Percentiles rank a stretch among this genome's conserved stretches.
Conservation (phyloP, 2,888 invertebrate genomes). For the Tromatobia lineatoria region DNA sequence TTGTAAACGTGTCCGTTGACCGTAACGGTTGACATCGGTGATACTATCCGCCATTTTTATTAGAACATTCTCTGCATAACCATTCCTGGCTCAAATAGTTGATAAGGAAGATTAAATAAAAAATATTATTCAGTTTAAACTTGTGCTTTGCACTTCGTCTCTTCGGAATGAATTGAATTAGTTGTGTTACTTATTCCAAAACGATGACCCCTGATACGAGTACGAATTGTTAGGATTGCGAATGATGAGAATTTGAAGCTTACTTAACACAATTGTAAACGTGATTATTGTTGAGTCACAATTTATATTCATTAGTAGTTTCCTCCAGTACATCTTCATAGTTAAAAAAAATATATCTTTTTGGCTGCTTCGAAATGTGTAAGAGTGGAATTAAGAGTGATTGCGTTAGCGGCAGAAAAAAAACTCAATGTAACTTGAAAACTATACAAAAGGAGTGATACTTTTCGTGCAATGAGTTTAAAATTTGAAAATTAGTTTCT, state of each 20-base stretch:
- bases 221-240: too few relatives aligned
- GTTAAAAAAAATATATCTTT: too few relatives aligned
- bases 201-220: background rate
- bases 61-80: background rate
- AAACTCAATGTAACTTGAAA: too few relatives aligned
- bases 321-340: background rate
- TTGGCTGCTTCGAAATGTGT: too few relatives aligned
- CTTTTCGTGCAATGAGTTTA: background rate
- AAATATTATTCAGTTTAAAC: background rate
- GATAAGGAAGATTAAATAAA: slow-evolving; percentile 15
- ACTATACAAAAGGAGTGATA: background rate
- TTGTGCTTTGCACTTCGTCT: background rate
- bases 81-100: slow-evolving; percentile 27
- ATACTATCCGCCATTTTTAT: slow-evolving; percentile 13
- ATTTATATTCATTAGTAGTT: background rate
- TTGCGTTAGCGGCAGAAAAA: too few relatives aligned
- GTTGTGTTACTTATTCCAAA: background rate
- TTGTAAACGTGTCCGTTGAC: background rate
- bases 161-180: background rate
- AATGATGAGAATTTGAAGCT: too few relatives aligned
- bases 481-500: too few relatives aligned
- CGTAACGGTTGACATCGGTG: background rate
- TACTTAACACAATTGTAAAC: background rate
- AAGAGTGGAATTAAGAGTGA: too few relatives aligned
- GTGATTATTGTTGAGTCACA: background rate